Percentiles rank a stretch among this genome's conserved stretches.
Evolutionary conservation across 2,797 vertebrate species (phyloP).

Genomic region (Schizothorax lantsangensis): DNA sequence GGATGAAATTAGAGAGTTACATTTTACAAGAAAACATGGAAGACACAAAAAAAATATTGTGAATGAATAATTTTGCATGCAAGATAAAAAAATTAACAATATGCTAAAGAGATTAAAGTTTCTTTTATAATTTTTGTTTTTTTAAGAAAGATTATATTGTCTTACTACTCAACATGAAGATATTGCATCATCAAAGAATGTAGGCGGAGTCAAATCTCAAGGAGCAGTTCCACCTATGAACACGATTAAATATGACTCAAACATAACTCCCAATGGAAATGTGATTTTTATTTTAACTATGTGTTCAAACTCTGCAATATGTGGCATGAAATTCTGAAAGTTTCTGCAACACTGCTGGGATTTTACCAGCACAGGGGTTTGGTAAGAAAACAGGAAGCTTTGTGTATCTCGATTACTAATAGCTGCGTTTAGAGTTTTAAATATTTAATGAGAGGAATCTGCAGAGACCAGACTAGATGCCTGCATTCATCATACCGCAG

Average conservation of each 20-base stretch:
- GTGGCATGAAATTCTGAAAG: not conserved
- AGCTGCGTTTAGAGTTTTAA: slow-evolving; percentile 38
- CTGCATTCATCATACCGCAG: not conserved
- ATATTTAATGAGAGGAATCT: slow-evolving; percentile 54
- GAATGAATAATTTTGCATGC: not conserved
- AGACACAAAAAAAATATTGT: not conserved
- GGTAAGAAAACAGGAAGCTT: slow-evolving; percentile 19
- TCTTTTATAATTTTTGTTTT: not conserved
- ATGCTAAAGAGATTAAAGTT: not conserved
- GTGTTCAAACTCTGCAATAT: not conserved
- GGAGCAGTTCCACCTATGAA: not conserved
- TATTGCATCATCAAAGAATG: not conserved
- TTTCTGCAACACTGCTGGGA: not conserved
- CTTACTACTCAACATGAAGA: not conserved
- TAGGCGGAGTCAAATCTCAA: not conserved
- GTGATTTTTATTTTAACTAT: not conserved
- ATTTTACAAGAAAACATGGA: not conserved
- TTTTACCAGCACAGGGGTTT: slow-evolving; percentile 7
- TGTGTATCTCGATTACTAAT: slow-evolving; percentile 42
- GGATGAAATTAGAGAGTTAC: not conserved
- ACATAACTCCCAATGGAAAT: not conserved
- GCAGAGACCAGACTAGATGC: slow-evolving; percentile 16
- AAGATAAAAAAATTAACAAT: not conserved
- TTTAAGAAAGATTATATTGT: not conserved
- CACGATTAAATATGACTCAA: not conserved